Evolutionary conservation across 2,113 vertebrate species (phyloP), one percentile per base, ranked within the genome.

Genomic region (Sterrhoptilus dennistouni): DNA sequence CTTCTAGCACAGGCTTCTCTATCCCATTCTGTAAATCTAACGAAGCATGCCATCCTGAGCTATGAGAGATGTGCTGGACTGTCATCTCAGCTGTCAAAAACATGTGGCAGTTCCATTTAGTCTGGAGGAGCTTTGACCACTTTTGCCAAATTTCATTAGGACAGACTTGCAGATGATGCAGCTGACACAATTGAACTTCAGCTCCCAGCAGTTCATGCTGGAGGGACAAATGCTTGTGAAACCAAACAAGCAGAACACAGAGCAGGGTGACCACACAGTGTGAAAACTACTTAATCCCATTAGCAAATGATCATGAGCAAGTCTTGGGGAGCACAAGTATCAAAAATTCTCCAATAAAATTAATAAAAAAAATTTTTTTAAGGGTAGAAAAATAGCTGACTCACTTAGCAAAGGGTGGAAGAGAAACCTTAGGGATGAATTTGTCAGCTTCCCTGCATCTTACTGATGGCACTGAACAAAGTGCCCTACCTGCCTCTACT

Each of bases 91-190:
- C 63, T 88, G 75, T 81, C 85, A 95, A 74, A 90, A 96, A 33
- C 75, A 80, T 69, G 84, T 29, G 75, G 63, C 75, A 90, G 71
- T 72, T 94, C 29, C 71, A 89, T 95, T 75, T 88, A 44, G 16
- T 80, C 47, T 80, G 70, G 22, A 93, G 75, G 19, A 88, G 83
- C 79, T 90, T 57, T 61, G 59, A 44, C 63, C 54, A 52, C 17
- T 94, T 93, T 52, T 5, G 54, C 59, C 93, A 95, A 52, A 63
- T 74, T 93, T 95, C 82, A 88, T 93, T 86, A 96, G 75, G 71
- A 74, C 47, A 61, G 60, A 60, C 68, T 54, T 83, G 66, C 64
- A 87, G 66, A 17, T 38, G 75, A 85, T 79, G 49, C 70, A 87
- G 61, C 31, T 69, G 76, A 83, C 1, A 2, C 63, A 52, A 44